Evolutionary conservation across 2,113 vertebrate species (phyloP), one percentile per base, ranked within the genome.

Genomic region (Marmota flaviventris): DNA sequence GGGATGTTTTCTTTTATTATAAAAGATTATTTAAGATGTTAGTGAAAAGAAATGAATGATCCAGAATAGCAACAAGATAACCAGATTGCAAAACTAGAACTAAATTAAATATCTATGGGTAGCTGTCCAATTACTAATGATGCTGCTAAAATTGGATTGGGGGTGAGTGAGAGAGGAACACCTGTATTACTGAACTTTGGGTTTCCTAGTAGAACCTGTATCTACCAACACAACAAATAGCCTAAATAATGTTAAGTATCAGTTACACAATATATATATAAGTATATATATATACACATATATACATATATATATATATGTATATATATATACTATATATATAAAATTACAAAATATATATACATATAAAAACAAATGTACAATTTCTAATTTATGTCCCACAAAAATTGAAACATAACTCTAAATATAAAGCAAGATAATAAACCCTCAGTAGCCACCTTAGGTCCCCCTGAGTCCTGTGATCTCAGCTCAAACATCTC

Each of bases 401-500:
- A 37, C 0, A 78, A 75, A 88, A 42, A 39, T 24, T 72, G n/a
- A 85, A 81, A 56, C 70, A 11, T 87, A 8, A 61, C 45, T 51
- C 45, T 39, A 76, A 78, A 58, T 51, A 86, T 27, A 94, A 78
- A 91, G 67, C 12, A 86, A 95, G 95, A 69, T 73, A 67, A 58
- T 76, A 51, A 85, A 78, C 87, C 24, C 39, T 92, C 37, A 72
- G 16, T 56, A 82, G n/a, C 70, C 32, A 48, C 12, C 82, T 11
- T 6, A 51, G 16, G 37, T 61, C 29, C 24, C 42, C 67, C 8
- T 72, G 90, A 42, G 14, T 22, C 32, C n/a, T 1, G 5, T 56
- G 87, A 58, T n/a, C 79, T 77, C 29, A 14, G 11, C 18, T 79
- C 58, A 42, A 2, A 27, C n/a, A 42, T 81, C 17, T 58, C 73